Conservation (phyloP, 2,113 vertebrate species). For the Dipodomys spectabilis region DNA sequence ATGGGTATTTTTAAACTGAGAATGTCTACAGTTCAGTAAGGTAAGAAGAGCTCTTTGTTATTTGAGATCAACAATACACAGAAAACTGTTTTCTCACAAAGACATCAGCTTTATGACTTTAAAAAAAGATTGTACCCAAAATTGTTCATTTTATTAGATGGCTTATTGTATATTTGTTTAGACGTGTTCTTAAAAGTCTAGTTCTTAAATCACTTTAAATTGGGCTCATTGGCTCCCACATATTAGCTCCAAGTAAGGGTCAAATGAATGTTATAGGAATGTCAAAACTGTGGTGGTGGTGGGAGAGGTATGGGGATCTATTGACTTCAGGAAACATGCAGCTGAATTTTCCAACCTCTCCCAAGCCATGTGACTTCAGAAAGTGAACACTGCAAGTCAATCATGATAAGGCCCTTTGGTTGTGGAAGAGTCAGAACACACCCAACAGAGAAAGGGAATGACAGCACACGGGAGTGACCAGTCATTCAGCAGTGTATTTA, state of each 20-base stretch:
- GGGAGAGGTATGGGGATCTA: not conserved
- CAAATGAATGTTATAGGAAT: not conserved
- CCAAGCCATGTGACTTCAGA: not conserved
- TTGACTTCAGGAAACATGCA: not conserved
- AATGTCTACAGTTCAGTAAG: not conserved
- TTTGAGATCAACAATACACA: not conserved
- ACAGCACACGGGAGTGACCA: not conserved
- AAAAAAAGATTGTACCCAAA: not conserved
- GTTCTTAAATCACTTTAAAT: not conserved
- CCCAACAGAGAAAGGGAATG: not conserved
- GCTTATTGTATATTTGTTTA: not conserved
- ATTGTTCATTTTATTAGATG: not conserved
- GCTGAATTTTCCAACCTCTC: not conserved
- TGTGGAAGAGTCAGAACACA: not conserved
- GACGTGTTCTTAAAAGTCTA: slow-evolving; percentile 17
- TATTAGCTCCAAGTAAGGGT: not conserved
- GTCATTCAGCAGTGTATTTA: not conserved
- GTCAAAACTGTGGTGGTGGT: not conserved
- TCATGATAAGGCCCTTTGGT: not conserved
- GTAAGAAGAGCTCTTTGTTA: not conserved
- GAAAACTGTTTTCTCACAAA: not conserved
- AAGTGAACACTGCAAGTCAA: not conserved
- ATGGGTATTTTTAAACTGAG: not conserved
- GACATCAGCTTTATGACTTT: not conserved
- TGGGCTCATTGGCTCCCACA: not conserved